Evolutionary conservation across 2,888 invertebrate genomes (phyloP).

Genomic region (Acrobasis consociella): DNA sequence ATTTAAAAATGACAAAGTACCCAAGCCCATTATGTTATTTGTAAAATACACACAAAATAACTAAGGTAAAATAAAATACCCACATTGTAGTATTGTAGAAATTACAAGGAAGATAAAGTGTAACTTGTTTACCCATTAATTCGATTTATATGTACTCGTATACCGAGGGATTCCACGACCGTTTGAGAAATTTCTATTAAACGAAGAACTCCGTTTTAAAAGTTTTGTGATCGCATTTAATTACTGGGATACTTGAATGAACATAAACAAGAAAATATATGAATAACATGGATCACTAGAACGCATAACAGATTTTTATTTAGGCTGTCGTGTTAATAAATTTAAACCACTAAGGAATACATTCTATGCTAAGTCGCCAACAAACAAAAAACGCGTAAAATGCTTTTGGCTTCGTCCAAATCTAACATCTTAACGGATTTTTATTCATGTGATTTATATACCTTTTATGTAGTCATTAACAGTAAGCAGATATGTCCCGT

Average conservation of each 20-base stretch:
- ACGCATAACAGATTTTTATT: too few relatives aligned
- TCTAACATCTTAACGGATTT: background rate
- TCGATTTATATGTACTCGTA: background rate
- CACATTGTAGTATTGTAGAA: too few relatives aligned
- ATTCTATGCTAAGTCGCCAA: background rate
- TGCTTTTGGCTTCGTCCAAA: background rate
- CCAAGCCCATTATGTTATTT: too few relatives aligned
- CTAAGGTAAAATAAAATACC: too few relatives aligned
- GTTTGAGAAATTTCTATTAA: background rate
- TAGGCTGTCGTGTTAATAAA: background rate
- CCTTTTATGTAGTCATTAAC: background rate
- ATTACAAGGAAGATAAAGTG: background rate
- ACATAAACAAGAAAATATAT: background rate
- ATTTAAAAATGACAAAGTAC: too few relatives aligned
- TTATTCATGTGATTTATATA: background rate
- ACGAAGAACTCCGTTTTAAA: background rate
- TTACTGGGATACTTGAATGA: background rate
- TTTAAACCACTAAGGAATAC: background rate
- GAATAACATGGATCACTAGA: background rate
- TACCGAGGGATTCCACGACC: too few relatives aligned
- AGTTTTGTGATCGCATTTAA: background rate
- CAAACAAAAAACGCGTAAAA: background rate
- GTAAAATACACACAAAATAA: too few relatives aligned
- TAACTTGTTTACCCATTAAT: background rate
- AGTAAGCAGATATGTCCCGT: slow-evolving; percentile 2